Conservation (phyloP, 2,888 invertebrate genomes). For the Papilio gigon region DNA sequence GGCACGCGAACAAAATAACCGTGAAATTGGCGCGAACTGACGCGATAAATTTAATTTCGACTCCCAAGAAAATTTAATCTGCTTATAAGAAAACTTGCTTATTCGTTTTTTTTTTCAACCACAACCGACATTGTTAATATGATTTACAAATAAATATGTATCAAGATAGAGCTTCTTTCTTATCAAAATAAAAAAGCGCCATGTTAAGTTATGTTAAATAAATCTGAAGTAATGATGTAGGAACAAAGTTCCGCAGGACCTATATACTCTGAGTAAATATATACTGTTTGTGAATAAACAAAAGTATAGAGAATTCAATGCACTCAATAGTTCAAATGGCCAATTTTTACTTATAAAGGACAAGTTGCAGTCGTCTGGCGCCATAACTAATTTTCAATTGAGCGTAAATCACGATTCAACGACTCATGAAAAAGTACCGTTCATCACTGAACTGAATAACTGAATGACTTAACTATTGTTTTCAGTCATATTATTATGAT, state of each 20-base stretch:
- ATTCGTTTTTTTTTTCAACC: slow-evolving; percentile 11
- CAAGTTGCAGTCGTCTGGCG: background rate
- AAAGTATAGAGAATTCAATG: background rate
- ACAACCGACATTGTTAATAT: background rate
- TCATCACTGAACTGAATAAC: background rate
- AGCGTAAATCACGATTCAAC: slow-evolving; percentile 13
- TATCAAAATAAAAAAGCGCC: no score
- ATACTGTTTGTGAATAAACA: background rate
- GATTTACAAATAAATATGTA: background rate
- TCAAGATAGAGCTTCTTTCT: background rate
- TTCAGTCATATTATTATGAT: background rate
- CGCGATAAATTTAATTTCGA: slow-evolving; percentile 21
- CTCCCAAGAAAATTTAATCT: slow-evolving; percentile 3
- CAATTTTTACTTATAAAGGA: slow-evolving; percentile 6
- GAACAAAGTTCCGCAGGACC: no score
- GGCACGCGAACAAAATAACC: slow-evolving; percentile 20
- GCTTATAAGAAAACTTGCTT: slow-evolving; percentile 10
- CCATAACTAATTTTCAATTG: slow-evolving; percentile 20
- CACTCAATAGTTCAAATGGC: background rate
- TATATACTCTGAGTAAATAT: no score
- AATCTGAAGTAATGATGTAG: no score
- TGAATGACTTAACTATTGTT: background rate
- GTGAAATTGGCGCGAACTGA: slow-evolving; percentile 20
- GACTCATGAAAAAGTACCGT: background rate
- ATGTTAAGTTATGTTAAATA: no score